Base-by-base conservation (phyloP, 1,140 invertebrate genomes). In the Lepidostoma basale region DNA sequence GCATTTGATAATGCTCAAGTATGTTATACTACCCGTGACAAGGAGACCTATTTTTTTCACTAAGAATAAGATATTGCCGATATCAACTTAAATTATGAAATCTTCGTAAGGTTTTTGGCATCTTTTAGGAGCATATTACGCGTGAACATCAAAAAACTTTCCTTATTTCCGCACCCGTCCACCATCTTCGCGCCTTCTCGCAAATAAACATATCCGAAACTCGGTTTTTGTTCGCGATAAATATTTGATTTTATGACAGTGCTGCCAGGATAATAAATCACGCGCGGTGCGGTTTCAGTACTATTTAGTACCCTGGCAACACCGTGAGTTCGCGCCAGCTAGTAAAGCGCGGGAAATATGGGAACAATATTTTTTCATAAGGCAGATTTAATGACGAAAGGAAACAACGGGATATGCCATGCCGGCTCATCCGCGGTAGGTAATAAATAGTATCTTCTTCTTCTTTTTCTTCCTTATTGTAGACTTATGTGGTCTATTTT, bases 211-310 rank as follows among this genome's bases (percentile, higher is more conserved):
- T n/a, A n/a, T n/a, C n/a, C n/a, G n/a, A n/a, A n/a, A n/a, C 16
- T 18, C n/a, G 12, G n/a, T 47, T 47, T 47, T 47, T 22, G 9
- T 12, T 47, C 44, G 44, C 44, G 44, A 47, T 47, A 47, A 47
- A 47, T 47, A 47, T 47, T 47, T 47, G 44, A 47, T 47, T 47
- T 47, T 47, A 47, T 22, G 44, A 47, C 44, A 47, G 44, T 47
- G 44, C 20, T 47, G 44, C 44, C 44, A 47, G 44, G 8, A 9
- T 12, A 12, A 47, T 47, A 47, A 47, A 47, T 47, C 44, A 47
- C 6, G 20, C 16, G 44, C 44, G 16, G 16, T 47, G 44, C 44
- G 44, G 44, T 47, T 22, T 47, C 42, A 22, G 44, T 47, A 22
- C 44, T 47, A 47, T 47, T 47, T 47, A 47, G 44, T 23, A 22